Base-by-base conservation (phyloP, 1,140 invertebrate genomes). In the Oedothorax gibbosus region DNA sequence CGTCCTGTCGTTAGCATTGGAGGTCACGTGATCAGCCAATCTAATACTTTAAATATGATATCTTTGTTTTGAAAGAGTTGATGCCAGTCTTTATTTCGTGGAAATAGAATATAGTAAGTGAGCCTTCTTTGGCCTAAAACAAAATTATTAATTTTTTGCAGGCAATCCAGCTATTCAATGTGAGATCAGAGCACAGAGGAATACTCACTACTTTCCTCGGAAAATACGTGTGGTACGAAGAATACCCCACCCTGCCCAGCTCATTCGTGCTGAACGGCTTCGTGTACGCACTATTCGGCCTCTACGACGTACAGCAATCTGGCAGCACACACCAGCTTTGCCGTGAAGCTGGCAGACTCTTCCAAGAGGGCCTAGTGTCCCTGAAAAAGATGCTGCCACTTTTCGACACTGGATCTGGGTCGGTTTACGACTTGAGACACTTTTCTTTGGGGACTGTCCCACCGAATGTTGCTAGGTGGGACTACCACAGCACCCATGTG, bases 231-330 rank as follows among this genome's bases (percentile, higher is more conserved):
- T 97, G 96, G 96, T 99, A 98, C 89, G 98, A 99, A 90, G 98
- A 99, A 89, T 99, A 99, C 90, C 98, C 98, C 7, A 99, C 98
- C 0, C 94, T 93, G 56, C 98, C 98, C 0, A 93, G 96, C 7
- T 96, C 96, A 5, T 99, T 98, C 91, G 98, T 99, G 10, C 93
- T 99, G 2, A 99, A 99, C 91, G 98, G 98, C 51, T 99, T 99
- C 90, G 98, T 99, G 87, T 99, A 99, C 91, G 97, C 98, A 0
- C 92, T 99, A 2, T 93, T 99, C 79, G 98, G 98, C 5, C 92
- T 99, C 0, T 99, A 99, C 89, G 98, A 99, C 91, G 90, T 99
- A 50, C 93, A 94, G 87, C 93, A 92, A 88, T 92, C 94, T 18
- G 93, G 93, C 53, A 35, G 35, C 35, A 64, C 54, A 68, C 65